Conservation (phyloP, 2,888 invertebrate species). For the Chrysopilus asiliformis region DNA sequence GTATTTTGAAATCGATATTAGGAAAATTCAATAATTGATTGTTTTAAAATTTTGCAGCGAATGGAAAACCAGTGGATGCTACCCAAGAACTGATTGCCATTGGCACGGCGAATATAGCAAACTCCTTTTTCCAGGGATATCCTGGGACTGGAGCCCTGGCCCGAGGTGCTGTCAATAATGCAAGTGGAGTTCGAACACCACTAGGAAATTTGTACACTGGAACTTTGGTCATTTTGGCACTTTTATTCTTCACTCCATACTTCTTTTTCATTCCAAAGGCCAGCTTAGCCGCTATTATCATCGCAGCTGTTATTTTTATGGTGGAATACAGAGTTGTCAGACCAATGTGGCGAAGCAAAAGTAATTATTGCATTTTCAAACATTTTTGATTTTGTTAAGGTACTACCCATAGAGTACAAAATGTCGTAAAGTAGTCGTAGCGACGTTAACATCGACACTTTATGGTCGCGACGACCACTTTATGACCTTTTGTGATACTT, state of each 20-base stretch:
- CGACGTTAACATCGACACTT: too few species aligned
- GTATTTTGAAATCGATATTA: slow-evolving; percentile 20
- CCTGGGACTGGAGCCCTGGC: slow-evolving; percentile 75
- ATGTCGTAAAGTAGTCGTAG: too few species aligned
- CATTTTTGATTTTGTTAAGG: too few species aligned
- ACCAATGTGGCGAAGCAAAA: slow-evolving; percentile 81
- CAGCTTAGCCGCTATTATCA: slow-evolving; percentile 77
- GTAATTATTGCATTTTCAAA: too few species aligned
- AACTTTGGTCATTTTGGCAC: slow-evolving; percentile 66
- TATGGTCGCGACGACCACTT: too few species aligned
- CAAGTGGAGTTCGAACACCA: slow-evolving; percentile 78
- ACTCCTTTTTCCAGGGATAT: slow-evolving; percentile 76
- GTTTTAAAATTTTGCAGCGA: slow-evolving; percentile 34
- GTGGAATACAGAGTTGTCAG: slow-evolving; percentile 73
- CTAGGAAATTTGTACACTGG: slow-evolving; percentile 74
- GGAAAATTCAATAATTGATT: background rate
- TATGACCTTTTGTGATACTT: too few species aligned
- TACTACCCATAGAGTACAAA: too few species aligned
- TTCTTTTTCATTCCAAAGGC: slow-evolving; percentile 79
- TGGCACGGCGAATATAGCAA: slow-evolving; percentile 66
- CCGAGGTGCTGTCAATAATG: slow-evolving; percentile 77
- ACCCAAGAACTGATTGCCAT: slow-evolving; percentile 85
- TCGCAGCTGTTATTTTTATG: slow-evolving; percentile 86
- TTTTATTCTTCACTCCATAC: slow-evolving; percentile 76
- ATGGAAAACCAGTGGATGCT: slow-evolving; percentile 71